These are phyloP conservation scores for Crocodylus rhombifer DNA, from an alignment of 2,797 vertebrate genomes.

Conservation along the genomic window DNA sequence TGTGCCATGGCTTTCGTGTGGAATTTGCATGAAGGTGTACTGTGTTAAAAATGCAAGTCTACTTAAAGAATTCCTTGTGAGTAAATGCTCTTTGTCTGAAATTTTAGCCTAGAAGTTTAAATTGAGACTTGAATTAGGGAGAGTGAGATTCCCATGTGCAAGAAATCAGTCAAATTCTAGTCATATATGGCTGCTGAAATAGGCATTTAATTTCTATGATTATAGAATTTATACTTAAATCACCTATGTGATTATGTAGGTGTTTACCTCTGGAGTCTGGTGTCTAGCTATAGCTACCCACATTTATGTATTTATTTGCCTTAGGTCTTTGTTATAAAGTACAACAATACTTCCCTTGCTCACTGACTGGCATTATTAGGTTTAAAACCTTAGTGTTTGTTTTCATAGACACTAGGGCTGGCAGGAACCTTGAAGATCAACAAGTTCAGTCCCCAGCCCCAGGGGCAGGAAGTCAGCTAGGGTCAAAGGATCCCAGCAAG, in stretches of 20 bases:
- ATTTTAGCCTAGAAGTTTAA: no score
- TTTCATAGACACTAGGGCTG: no score
- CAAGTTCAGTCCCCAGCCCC: no score
- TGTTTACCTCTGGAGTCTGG: neutral
- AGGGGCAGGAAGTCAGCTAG: no score
- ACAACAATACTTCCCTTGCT: neutral
- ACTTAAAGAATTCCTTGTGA: no score
- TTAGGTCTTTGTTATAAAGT: neutral
- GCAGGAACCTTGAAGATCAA: no score
- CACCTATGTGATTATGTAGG: neutral
- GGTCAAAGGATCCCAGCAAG: no score
- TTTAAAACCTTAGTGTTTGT: neutral
- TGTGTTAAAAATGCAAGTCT: no score
- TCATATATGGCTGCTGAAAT: neutral
- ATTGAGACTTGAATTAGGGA: no score
- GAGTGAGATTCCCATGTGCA: neutral
- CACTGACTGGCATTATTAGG: neutral
- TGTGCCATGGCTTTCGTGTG: no score
- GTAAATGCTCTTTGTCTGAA: no score
- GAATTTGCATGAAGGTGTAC: no score
- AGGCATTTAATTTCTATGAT: neutral
- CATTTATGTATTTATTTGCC: neutral
- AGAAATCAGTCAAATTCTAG: neutral
- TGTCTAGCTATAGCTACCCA: neutral
- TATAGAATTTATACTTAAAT: neutral